Evolutionary conservation across 35 echinoderm and acorn worm genomes (phyloP).

Genomic region (Holothuria glaberrima): DNA sequence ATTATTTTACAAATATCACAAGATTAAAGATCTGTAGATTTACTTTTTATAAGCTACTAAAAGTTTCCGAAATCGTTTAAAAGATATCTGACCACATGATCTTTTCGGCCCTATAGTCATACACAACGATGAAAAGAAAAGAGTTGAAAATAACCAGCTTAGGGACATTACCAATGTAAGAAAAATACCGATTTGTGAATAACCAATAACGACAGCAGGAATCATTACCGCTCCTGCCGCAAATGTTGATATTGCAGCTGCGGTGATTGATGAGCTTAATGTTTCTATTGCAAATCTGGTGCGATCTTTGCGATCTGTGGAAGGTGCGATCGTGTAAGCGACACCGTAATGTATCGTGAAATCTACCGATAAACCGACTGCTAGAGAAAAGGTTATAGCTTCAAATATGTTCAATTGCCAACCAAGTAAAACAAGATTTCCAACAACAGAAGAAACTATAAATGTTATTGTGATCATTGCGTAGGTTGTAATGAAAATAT

Average conservation of each 20-base stretch:
- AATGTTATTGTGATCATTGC: constrained; percentile 77
- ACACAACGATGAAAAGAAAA: constrained; percentile 83
- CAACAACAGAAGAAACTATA: constrained; percentile 67
- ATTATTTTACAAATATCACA: too few relatives aligned
- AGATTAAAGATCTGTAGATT: too few relatives aligned
- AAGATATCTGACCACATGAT: not conserved
- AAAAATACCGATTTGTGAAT: constrained; percentile 79
- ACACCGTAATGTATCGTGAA: too few relatives aligned
- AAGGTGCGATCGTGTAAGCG: constrained; percentile 74
- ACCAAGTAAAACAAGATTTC: constrained; percentile 76
- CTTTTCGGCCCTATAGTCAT: constrained; percentile 66
- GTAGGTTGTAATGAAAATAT: constrained; percentile 71
- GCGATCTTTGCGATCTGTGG: constrained; percentile 37
- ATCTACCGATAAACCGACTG: constrained; percentile 88
- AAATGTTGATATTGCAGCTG: constrained; percentile 82
- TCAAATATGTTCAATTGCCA: too few relatives aligned
- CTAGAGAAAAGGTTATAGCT: too few relatives aligned
- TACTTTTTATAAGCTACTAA: too few relatives aligned
- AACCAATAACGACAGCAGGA: constrained; percentile 65
- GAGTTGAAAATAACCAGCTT: constrained; percentile 77
- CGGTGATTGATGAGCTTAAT: constrained; percentile 68
- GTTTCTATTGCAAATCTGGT: constrained; percentile 53
- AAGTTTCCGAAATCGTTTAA: too few relatives aligned
- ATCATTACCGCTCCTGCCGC: constrained; percentile 83
- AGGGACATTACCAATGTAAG: constrained; percentile 77